These are phyloP conservation scores for Typhlichthys subterraneus DNA, from an alignment of 2,797 vertebrate species.

Conservation along the genomic window DNA sequence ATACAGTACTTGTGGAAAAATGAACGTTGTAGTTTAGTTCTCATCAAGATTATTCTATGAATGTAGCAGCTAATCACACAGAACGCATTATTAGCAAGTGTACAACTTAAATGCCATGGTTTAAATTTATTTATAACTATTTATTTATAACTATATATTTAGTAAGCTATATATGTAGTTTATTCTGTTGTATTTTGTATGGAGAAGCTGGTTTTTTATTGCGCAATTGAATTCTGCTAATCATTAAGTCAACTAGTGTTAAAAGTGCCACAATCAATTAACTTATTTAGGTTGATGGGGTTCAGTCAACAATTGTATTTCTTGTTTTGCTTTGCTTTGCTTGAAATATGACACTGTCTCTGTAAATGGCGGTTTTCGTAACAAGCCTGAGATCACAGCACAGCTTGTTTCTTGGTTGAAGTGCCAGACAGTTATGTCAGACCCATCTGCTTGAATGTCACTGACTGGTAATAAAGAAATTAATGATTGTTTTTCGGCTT, in stretches of 20 bases:
- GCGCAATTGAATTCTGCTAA: slow-evolving; percentile 9
- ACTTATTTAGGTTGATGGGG: not conserved
- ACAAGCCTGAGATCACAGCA: slow-evolving; percentile 36
- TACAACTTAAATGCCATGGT: slow-evolving; percentile 21
- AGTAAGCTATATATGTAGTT: slow-evolving; percentile 23
- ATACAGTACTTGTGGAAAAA: slow-evolving; percentile 18
- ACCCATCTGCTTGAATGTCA: slow-evolving; percentile 56
- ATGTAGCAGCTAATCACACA: slow-evolving; percentile 37
- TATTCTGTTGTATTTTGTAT: slow-evolving; percentile 21
- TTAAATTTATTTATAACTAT: slow-evolving; percentile 39
- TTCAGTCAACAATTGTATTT: not conserved
- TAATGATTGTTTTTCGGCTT: slow-evolving; percentile 48
- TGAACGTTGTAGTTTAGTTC: slow-evolving; percentile 3
- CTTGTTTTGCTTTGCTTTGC: not conserved
- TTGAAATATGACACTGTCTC: not conserved
- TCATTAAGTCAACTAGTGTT: not conserved
- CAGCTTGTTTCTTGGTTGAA: slow-evolving; percentile 31
- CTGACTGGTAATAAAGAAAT: slow-evolving; percentile 27
- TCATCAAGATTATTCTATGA: slow-evolving; percentile 17
- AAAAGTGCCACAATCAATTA: not conserved
- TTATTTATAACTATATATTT: slow-evolving; percentile 32
- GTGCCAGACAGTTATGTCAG: slow-evolving; percentile 13
- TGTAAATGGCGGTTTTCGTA: slow-evolving; percentile 13
- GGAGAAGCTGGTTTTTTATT: slow-evolving; percentile 17
- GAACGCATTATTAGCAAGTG: slow-evolving; percentile 24